These are phyloP conservation scores for Clarias macrocephalus DNA, from an alignment of 2,113 vertebrate genomes.

Conservation along the genomic window DNA sequence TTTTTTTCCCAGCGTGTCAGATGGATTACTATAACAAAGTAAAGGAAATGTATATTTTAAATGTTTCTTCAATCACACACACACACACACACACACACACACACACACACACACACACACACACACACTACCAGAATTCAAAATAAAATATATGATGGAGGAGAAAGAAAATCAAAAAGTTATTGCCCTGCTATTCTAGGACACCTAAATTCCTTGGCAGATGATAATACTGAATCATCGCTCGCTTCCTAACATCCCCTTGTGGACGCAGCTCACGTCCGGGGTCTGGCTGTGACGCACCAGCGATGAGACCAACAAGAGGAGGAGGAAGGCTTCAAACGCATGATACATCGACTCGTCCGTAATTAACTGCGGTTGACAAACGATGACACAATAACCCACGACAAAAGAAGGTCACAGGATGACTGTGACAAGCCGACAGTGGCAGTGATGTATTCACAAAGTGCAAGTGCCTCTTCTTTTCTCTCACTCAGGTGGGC, in stretches of 20 bases:
- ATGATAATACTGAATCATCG: slow-evolving; percentile 11
- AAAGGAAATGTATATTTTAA: not conserved
- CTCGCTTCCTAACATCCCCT: not conserved
- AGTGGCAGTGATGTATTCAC: slow-evolving; percentile 35
- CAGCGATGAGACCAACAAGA: not conserved
- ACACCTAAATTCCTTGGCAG: not conserved
- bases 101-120: not conserved
- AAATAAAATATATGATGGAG: not conserved
- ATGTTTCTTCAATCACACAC: not conserved
- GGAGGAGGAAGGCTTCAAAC: not conserved
- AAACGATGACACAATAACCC: slow-evolving; percentile 35
- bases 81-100: not conserved
- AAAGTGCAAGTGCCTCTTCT: slow-evolving; percentile 11
- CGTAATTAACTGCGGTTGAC: slow-evolving; percentile 46
- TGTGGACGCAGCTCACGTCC: not conserved
- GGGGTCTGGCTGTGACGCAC: not conserved
- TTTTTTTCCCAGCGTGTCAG: not conserved
- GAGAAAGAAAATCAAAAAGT: slow-evolving; percentile 22
- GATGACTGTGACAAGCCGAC: slow-evolving; percentile 31
- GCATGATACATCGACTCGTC: slow-evolving; percentile 21
- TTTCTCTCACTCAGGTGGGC: slow-evolving; percentile 12
- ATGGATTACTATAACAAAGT: not conserved
- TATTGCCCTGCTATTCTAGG: slow-evolving; percentile 9
- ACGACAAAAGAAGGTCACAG: slow-evolving; percentile 43
- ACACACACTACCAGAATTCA: not conserved